Evolutionary conservation across 2,113 vertebrate genomes (phyloP), one percentile per base, ranked within the genome.

Genomic region (Circaetus gallicus): DNA sequence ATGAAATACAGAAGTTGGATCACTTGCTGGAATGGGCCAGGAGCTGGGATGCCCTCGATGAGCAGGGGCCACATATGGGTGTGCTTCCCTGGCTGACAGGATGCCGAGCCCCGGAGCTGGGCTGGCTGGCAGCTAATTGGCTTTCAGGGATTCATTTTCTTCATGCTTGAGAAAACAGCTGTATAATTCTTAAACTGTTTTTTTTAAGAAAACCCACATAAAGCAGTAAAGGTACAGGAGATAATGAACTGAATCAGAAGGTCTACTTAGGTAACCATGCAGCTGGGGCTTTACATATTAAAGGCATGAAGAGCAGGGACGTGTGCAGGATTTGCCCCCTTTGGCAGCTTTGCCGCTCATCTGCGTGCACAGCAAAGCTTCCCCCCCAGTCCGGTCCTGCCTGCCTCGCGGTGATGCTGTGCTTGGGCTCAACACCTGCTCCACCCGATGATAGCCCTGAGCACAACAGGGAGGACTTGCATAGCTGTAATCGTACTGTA

Each of bases 401-500:
- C 58, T 3, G 31, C 52, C 31, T 15, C 10, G 1, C 13, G 2
- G 22, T 3, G 49, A 16, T 5, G n/a, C 55, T 10, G 49, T 5
- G 21, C 7, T 22, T 1, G 15, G 36, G 9, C 61, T 53, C n/a
- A 11, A 52, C 43, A 9, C 43, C 49, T 3, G 24, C 74, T 29
- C 56, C 36, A 28, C 8, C 36, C 22, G 3, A 4, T 11, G 4
- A 10, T 4, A 20, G 26, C 36, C 26, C 40, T 14, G 59, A 11
- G 25, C 22, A 2, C 45, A 4, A 7, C 8, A 9, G 43, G 55
- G 50, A 22, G 26, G 67, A 7, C 42, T 36, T 12, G 19, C 19
- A 0, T 6, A 2, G 38, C 16, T 21, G 31, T 19, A 1, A 4
- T 5, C 5, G 3, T 4, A 1, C 47, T 6, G 0, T 5, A 2